A percentile compares a stretch with the other conserved stretches of the same genome.
Evolutionary conservation across 2,888 invertebrate genomes (phyloP).

Genomic region (Anarsia innoxiella): DNA sequence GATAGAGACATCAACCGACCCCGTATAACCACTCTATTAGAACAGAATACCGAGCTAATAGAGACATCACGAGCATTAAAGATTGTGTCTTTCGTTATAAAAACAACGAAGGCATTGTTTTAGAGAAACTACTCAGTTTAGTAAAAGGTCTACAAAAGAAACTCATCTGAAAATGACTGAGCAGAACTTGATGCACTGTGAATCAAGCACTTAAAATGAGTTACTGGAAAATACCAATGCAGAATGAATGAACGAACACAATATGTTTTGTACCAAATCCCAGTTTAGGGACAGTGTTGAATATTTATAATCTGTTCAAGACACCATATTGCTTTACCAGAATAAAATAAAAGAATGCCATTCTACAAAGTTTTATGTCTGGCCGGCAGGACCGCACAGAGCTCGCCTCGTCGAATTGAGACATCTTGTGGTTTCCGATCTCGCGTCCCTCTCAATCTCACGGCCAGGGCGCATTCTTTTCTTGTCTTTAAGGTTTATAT

Average conservation of each 20-base stretch:
- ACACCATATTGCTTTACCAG: slow-evolving; percentile 14
- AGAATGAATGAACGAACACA: background rate
- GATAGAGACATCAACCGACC: slow-evolving; percentile 69
- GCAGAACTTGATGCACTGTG: no score
- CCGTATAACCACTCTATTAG: slow-evolving; percentile 33
- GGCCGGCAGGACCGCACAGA: slow-evolving; percentile 70
- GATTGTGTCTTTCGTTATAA: no score
- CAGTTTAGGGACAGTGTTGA: slow-evolving; percentile 1
- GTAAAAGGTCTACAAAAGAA: no score
- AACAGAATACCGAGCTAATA: slow-evolving; percentile 16
- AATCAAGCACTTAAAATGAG: no score
- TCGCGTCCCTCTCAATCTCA: slow-evolving; percentile 54
- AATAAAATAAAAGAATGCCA: slow-evolving; percentile 50
- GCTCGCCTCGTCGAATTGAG: slow-evolving; percentile 72
- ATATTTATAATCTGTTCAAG: slow-evolving; percentile 7
- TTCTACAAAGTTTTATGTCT: slow-evolving; percentile 63
- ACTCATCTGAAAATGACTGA: no score
- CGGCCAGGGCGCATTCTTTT: slow-evolving; percentile 43
- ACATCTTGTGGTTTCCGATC: slow-evolving; percentile 76
- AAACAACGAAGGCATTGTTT: no score
- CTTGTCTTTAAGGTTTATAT: slow-evolving; percentile 57
- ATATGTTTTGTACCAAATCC: background rate
- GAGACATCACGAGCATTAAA: background rate
- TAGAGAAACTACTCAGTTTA: no score
- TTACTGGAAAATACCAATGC: no score